Conservation (phyloP, 35 echinoderm and acorn worm species). For the Lytechinus variegatus region DNA sequence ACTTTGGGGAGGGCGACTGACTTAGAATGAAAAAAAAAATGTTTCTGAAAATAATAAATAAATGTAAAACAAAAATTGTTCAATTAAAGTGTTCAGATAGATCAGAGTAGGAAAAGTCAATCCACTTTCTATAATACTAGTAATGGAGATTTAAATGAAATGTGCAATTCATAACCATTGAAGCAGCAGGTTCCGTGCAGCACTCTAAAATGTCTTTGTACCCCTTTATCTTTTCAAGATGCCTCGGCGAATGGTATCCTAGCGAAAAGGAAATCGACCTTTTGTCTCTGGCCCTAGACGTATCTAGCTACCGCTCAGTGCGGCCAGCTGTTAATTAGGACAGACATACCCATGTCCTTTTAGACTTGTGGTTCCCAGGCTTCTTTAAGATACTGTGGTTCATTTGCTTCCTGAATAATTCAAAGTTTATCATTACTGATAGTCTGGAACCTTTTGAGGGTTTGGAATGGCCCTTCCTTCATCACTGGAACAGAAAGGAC, state of each 20-base stretch:
- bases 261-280: not conserved
- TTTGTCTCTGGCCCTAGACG: not conserved
- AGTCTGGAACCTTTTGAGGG: not conserved
- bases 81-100: too few species aligned
- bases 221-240: not conserved
- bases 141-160: too few species aligned
- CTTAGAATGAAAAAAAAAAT: too few species aligned
- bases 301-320: not conserved
- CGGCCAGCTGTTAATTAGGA: conserved; percentile 8
- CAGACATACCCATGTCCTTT: conserved; percentile 1
- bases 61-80: too few species aligned
- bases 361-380: not conserved
- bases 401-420: not conserved
- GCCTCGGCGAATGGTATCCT: not conserved
- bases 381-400: not conserved
- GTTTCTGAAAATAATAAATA: too few species aligned
- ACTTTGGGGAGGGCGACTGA: too few species aligned
- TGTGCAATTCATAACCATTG: too few species aligned
- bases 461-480: not conserved
- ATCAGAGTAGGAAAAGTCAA: too few species aligned
- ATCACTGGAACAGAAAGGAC: not conserved
- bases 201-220: not conserved
- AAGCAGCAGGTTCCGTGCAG: too few species aligned
- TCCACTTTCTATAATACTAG: too few species aligned
- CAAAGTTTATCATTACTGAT: not conserved